Conservation (phyloP, 2,888 invertebrate species). For the Cheilosia variabilis region DNA sequence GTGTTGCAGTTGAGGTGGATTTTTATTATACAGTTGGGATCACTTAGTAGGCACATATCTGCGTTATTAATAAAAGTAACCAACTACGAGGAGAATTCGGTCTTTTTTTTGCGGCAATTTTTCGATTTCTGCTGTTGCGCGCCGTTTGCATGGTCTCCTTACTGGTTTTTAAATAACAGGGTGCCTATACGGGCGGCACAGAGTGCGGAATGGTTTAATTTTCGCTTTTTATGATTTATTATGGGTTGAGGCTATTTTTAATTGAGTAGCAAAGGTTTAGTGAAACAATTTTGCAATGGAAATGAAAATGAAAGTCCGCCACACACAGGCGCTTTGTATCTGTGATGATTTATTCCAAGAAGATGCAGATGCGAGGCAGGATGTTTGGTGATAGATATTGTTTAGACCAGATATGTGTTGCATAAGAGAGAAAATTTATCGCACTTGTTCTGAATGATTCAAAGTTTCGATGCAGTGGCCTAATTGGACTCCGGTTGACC, state of each 20-base stretch:
- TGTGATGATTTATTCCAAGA: too few species aligned
- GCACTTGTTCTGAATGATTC: too few species aligned
- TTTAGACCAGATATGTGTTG: too few species aligned
- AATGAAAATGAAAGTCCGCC: not conserved
- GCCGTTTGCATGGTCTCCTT: not conserved
- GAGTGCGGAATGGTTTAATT: not conserved
- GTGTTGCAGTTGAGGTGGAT: slow-evolving; percentile 8
- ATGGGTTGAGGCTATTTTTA: slow-evolving; percentile 16
- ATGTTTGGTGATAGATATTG: too few species aligned
- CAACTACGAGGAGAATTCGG: not conserved
- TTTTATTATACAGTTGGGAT: slow-evolving; percentile 7
- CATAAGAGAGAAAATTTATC: too few species aligned
- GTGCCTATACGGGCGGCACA: not conserved
- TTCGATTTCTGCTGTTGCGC: not conserved
- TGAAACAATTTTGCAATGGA: not conserved
- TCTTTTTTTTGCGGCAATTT: not conserved
- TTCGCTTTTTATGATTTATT: slow-evolving; percentile 14
- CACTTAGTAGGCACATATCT: not conserved
- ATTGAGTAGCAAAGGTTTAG: not conserved
- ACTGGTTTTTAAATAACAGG: not conserved
- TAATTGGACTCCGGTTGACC: too few species aligned
- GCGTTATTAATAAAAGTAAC: slow-evolving; percentile 25
- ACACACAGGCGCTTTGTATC: not conserved
- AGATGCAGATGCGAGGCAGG: too few species aligned
- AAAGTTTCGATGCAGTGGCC: too few species aligned